Percentiles rank a stretch among this genome's conserved stretches.
These are phyloP conservation scores for Barnardius zonarius DNA, from an alignment of 2,113 vertebrate genomes.

Conservation along the genomic window DNA sequence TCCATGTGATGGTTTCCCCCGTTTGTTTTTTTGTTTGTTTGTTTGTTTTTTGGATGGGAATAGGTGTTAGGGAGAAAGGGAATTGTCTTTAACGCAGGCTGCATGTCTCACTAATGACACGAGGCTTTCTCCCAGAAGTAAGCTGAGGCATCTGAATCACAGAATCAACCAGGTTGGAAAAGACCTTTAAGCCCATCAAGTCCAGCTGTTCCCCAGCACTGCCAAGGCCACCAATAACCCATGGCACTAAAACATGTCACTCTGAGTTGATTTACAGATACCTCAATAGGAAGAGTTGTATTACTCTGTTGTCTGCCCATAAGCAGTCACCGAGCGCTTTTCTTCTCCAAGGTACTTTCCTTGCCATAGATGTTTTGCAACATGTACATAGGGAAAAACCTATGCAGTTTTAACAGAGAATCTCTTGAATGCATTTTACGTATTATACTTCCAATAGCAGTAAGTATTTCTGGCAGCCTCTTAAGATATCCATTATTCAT, in stretches of 20 bases:
- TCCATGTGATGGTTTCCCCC: neutral
- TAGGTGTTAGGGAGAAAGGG: neutral
- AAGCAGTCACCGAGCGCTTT: neutral
- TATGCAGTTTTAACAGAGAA: neutral
- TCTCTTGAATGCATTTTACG: constrained; percentile 15
- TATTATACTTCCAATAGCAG: neutral
- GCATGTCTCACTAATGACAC: neutral
- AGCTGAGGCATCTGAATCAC: neutral
- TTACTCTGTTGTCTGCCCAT: neutral
- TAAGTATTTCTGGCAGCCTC: neutral
- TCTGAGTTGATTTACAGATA: neutral
- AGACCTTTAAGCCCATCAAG: neutral
- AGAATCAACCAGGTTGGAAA: neutral
- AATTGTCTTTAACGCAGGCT: neutral
- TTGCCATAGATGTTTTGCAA: neutral
- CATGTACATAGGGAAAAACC: neutral
- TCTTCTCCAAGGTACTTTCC: neutral
- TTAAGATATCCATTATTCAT: constrained; percentile 18
- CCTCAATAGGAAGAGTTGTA: neutral
- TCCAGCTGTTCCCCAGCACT: neutral
- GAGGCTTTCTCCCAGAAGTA: neutral
- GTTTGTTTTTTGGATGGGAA: neutral
- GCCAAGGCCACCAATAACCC: neutral
- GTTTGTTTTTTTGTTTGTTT: neutral
- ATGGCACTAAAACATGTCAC: neutral